A percentile compares a stretch with the other conserved stretches of the same genome.
Evolutionary conservation across 2,888 invertebrate genomes (phyloP).

Genomic region (Neoscelio sp.): DNA sequence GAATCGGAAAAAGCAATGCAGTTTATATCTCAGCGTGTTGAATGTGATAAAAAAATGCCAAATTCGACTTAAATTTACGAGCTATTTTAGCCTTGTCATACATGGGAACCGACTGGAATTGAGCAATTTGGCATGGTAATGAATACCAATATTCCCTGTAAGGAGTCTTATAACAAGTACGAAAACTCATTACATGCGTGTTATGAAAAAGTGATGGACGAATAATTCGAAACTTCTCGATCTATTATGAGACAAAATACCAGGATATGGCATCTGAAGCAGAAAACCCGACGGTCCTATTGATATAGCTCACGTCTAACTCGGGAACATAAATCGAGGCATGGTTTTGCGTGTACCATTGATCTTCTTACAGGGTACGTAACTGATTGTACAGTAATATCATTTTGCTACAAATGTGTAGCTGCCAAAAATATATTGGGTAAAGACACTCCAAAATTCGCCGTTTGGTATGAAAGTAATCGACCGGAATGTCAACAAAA

Average conservation of each 20-base stretch:
- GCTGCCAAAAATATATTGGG: constrained; percentile 1
- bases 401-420: background rate
- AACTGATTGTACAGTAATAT: background rate
- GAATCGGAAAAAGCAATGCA: background rate
- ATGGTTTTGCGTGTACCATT: background rate
- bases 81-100: background rate
- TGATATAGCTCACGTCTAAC: constrained; percentile 2
- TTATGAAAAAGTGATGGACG: background rate
- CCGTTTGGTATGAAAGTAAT: background rate
- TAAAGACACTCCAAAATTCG: background rate
- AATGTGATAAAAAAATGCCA: background rate
- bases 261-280: background rate
- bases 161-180: background rate
- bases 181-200: background rate
- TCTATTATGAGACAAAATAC: background rate
- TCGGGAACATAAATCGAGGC: background rate
- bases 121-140: background rate
- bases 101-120: background rate
- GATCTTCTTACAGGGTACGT: constrained; percentile 16
- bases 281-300: background rate
- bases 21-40: background rate
- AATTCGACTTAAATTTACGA: background rate
- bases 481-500: constrained; percentile 5
- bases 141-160: background rate
- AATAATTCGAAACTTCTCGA: background rate